Base-by-base conservation (phyloP, 2,888 invertebrate species). In the Zelleria hepariella region DNA sequence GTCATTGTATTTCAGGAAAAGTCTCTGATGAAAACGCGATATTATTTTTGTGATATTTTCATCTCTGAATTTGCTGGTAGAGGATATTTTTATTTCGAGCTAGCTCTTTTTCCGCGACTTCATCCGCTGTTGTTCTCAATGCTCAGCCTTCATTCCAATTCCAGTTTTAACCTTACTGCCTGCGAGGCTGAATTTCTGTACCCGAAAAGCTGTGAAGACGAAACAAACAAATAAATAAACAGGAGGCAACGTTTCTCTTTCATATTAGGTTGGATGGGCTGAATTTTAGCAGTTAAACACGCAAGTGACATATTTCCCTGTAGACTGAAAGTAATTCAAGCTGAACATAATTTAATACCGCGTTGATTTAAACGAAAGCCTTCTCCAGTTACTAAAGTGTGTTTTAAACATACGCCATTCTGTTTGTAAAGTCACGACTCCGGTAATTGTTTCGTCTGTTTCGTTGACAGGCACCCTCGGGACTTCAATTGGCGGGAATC, bases 361-460 rank as follows among this genome's bases (percentile, higher is more conserved):
- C 49, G 49, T 60, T 59, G 60, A 61, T 64, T 54, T 56, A 60
- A 71, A 71, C 68, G 72, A 70, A 77, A 74, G 72, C 70, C 65
- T 68, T 74, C 73, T 80, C 74, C 68, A 71, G 77, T 82, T 79
- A 77, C 71, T 70, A 70, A 54, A 58, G 62, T 63, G 64, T 65
- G 64, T 65, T 65, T 78, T 73, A 73, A 73, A 69, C 68, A 24
- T 70, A 70, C 68, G 66, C 32, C 32, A 42, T 42, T 42, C 64
- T 77, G 77, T 79, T 77, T 78, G 76, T 71, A 72, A 73, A 80
- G 80, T 78, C 77, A 77, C 74, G 77, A 57, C 61, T 60, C 58
- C 67, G 72, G 81, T 83, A 83, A 86, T 86, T 84, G 83, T 82
- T 78, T 79, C 75, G 78, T 77, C 71, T 74, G 73, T 67, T 68